Conservation (phyloP, 2,113 vertebrate genomes). For the Pachyramphus minor region DNA sequence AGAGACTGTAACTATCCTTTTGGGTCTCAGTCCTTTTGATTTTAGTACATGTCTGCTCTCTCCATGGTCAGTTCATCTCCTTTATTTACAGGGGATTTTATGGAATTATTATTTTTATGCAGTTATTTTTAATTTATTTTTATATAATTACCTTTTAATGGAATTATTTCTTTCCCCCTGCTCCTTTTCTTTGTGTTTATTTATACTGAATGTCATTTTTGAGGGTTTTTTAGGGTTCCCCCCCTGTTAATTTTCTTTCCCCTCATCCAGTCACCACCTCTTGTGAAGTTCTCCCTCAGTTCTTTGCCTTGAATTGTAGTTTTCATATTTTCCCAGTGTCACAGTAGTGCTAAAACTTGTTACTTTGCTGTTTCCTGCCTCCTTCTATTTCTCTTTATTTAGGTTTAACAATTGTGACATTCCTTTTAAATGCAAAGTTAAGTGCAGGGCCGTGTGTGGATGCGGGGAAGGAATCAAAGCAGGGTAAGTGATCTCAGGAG, state of each 20-base stretch:
- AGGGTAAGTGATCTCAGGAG: slow-evolving; percentile 20
- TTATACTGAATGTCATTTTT: background rate
- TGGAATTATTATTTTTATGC: background rate
- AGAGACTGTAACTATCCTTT: background rate
- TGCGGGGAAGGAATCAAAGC: background rate
- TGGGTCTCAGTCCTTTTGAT: background rate
- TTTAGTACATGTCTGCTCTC: background rate
- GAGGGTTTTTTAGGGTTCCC: background rate
- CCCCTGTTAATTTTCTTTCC: background rate
- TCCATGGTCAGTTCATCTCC: background rate
- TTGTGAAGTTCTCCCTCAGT: background rate
- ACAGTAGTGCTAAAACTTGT: background rate
- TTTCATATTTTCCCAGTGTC: background rate
- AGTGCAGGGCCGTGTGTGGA: background rate
- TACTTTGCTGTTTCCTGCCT: background rate
- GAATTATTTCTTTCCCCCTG: background rate
- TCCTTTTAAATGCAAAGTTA: slow-evolving; percentile 3
- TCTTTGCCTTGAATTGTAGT: background rate
- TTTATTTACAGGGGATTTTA: background rate
- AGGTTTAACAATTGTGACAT: background rate
- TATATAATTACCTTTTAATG: background rate
- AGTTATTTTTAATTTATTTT: no score
- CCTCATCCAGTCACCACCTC: background rate
- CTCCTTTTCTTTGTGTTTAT: background rate
- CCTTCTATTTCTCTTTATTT: background rate